A percentile compares a stretch with the other conserved stretches of the same genome.
phyloP scores from a whole-genome alignment of 2,797 vertebrate species.

The Ataeniobius toweri region DNA sequence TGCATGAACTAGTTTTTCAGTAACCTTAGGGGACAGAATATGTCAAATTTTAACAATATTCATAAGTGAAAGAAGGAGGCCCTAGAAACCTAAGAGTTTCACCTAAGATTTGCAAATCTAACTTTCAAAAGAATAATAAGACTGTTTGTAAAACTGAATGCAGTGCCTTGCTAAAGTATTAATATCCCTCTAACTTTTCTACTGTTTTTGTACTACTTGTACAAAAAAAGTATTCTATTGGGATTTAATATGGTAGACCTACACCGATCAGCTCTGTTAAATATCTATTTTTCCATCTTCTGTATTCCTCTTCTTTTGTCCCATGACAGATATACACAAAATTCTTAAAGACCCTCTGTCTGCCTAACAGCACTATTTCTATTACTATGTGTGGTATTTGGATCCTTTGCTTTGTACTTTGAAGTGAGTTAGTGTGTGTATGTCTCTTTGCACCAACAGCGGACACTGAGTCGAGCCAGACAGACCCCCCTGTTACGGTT shows the following conservation, averaged over 20 bases:
- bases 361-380: conserved; percentile 52
- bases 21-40: too few species aligned
- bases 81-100: too few species aligned
- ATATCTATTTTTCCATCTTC: conserved; percentile 26
- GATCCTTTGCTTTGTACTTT: conserved; percentile 30
- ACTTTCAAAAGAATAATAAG: neutral
- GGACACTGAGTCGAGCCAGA: conserved; percentile 47
- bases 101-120: neutral
- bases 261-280: neutral
- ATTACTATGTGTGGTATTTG: conserved; percentile 39
- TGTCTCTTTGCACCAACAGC: conserved; percentile 44
- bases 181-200: neutral
- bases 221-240: neutral
- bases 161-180: neutral
- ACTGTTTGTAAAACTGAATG: neutral
- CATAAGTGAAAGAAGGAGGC: too few species aligned
- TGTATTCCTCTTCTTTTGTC: conserved; percentile 38
- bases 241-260: neutral
- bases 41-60: too few species aligned
- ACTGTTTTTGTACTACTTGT: neutral
- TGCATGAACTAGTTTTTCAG: too few species aligned
- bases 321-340: conserved; percentile 34
- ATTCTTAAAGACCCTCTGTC: conserved; percentile 39
- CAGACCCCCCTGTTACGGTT: conserved; percentile 42
- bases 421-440: conserved; percentile 8